Base-by-base conservation (phyloP, 1,140 invertebrate genomes). In the Camponotus pennsylvanicus region DNA sequence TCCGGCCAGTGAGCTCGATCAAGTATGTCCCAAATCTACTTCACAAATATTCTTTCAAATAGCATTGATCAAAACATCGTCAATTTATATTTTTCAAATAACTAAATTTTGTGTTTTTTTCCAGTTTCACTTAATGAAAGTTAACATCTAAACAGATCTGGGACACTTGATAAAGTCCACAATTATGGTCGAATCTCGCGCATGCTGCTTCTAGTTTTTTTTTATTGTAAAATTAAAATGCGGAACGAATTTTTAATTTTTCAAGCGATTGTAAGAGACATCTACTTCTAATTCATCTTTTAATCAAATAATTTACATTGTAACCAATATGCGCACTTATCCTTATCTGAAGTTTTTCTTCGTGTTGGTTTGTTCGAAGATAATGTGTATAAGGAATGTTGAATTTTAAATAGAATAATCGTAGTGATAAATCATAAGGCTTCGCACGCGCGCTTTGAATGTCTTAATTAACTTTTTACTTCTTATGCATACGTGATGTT, bases 301-400 rank as follows among this genome's bases (percentile, higher is more conserved):
- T 52, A 70, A 71, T 69, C 9, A 71, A 57, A 61, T 40, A 2
- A 73, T 61, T 32, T 63, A 80, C 57, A 21, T 37, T 73, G 40
- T 75, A 21, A 84, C 73, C 8, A 40, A 73, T 85, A 57, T 78
- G 52, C 21, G 89, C 90, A 91, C 89, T 91, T 66, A 91, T 91
- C 90, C 90, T 91, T 91, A 91, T 91, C 89, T 91, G 90, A 91
- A 91, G n/a, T 52, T 83, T 86, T 76, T 59, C 64, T 86, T 89
- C n/a, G 52, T 52, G 27, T 21, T 71, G 32, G 15, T 61, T 70
- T 52, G 57, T 73, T 42, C 7, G 32, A 67, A 32, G 63, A 59
- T 49, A 61, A 42, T 64, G 42, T 55, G 15, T 75, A n/a, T 49
- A 40, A 59, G 8, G 70, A 83, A 61, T 84, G 52, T 49, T 83